Base-by-base conservation (phyloP, 2,888 invertebrate genomes). In the Apantesis nais region DNA sequence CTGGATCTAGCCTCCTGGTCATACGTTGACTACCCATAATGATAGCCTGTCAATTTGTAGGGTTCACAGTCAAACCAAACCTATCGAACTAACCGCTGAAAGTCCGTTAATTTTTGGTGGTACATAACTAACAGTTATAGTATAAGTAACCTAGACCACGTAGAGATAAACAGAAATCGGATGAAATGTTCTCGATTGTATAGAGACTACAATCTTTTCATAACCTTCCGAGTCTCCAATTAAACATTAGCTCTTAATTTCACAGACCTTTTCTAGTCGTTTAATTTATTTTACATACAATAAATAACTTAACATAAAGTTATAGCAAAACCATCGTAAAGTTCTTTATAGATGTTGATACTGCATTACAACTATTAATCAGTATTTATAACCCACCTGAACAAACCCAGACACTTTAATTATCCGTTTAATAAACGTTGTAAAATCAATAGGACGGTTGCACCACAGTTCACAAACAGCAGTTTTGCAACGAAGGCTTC, bases 361-460 rank as follows among this genome's bases (percentile, higher is more conserved):
- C n/a, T 48, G 61, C 25, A 66, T 52, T 65, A 62, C 55, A 69
- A 66, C 61, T 31, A 62, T 52, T 67, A 55, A 72, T 67, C 37
- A 39, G 63, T 68, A 71, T 70, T 70, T 72, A 72, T 44, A 66
- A 69, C 58, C 31, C 34, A 55, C 25, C 71, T 68, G 64, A 75
- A 77, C 79, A 70, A 79, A 73, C 74, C 69, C 31, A 67, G 65
- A 61, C 80, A 76, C 61, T 72, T 73, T 73, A 78, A 76, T 76
- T 73, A 72, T 65, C 60, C 14, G 55, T 71, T 63, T 76, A 73
- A 72, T 60, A 67, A 70, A 75, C 69, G 74, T 70, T 76, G 75
- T 78, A 74, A 76, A 73, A 80, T 81, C 81, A 82, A 82, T 77
- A 72, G 74, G 61, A 70, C 71, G 52, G 48, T 82, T 82, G 73